Evolutionary conservation across 2,113 vertebrate genomes (phyloP).

Genomic region (Cyphomyrus plagiostoma): DNA sequence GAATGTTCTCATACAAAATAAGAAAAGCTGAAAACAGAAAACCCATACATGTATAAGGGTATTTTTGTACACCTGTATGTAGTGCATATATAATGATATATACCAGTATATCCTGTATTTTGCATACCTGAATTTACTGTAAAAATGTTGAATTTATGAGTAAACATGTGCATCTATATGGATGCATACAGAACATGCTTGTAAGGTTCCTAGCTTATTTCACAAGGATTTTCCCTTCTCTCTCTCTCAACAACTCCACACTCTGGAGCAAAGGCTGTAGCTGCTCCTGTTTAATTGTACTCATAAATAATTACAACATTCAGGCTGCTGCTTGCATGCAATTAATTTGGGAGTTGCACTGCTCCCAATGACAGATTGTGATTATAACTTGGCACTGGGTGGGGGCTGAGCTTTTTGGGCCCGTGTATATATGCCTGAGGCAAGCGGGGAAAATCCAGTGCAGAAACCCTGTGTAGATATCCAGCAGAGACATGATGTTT

Average conservation of each 20-base stretch:
- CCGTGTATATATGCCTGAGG: neutral
- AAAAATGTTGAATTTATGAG: neutral
- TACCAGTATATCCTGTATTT: neutral
- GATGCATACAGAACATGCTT: neutral
- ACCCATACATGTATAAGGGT: neutral
- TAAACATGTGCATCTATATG: neutral
- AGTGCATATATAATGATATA: neutral
- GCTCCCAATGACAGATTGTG: conserved; percentile 1
- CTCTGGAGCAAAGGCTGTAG: neutral
- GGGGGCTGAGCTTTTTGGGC: neutral
- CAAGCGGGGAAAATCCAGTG: neutral
- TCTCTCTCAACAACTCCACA: neutral
- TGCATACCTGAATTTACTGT: neutral
- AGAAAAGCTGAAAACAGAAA: neutral
- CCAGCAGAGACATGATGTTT: neutral
- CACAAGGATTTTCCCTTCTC: neutral
- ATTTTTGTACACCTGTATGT: neutral
- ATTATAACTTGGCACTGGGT: neutral
- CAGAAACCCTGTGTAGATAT: neutral
- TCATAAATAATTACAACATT: conserved; percentile 17
- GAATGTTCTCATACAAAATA: neutral
- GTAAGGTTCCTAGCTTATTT: neutral
- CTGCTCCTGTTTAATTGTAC: conserved; percentile 10
- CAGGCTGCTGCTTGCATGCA: neutral
- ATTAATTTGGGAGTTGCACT: conserved; percentile 12